phyloP scores from a whole-genome alignment of 2,888 invertebrate species.

The Zonitis immaculata region DNA sequence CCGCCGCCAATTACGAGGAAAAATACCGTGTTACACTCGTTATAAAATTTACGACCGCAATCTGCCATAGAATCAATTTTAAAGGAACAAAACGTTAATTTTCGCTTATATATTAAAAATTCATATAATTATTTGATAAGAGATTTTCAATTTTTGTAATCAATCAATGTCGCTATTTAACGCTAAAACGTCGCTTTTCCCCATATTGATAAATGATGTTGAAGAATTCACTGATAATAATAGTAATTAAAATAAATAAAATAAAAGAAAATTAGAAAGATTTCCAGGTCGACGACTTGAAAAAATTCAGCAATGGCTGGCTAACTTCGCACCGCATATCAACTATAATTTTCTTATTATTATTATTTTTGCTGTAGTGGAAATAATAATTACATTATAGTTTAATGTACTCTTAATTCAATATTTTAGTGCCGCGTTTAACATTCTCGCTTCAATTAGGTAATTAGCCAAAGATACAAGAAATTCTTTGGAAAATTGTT shows the following conservation, averaged over 20 bases:
- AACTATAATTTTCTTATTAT: slow-evolving; percentile 9
- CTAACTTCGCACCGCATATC: slow-evolving; percentile 10
- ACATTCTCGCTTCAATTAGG: slow-evolving; percentile 1
- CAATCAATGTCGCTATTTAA: slow-evolving; percentile 12
- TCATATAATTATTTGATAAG: no score
- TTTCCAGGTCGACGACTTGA: slow-evolving; percentile 17
- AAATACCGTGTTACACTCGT: no score
- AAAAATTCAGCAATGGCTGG: slow-evolving; percentile 8
- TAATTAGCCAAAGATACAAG: not conserved
- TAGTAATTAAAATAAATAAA: not conserved
- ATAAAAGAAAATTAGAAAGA: not conserved
- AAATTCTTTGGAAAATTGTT: not conserved
- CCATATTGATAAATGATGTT: not conserved
- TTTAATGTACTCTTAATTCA: slow-evolving; percentile 8
- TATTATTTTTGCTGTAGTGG: no score
- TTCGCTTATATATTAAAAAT: not conserved
- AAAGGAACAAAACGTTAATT: no score
- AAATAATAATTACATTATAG: slow-evolving; percentile 13
- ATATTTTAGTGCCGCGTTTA: not conserved
- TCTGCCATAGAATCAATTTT: no score
- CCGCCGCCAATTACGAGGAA: no score
- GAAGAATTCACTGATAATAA: not conserved
- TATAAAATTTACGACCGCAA: no score
- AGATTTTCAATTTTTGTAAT: no score
- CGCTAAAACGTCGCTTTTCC: not conserved